Base-by-base conservation (phyloP, 2,888 invertebrate species). In the Cataglyphis cursor region DNA sequence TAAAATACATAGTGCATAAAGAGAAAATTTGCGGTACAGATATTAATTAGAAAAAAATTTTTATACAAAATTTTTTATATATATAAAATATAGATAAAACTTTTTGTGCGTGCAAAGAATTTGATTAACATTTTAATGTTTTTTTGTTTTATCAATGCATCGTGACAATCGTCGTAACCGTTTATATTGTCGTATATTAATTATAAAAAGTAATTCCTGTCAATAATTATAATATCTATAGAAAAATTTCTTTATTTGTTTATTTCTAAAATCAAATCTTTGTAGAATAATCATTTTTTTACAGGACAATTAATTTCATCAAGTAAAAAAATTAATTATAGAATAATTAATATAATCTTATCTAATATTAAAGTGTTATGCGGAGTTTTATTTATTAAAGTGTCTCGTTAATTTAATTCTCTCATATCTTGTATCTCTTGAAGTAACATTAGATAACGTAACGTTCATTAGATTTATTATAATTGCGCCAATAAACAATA, bases 401-500 rank as follows among this genome's bases (percentile, higher is more conserved):
- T 28, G 15, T 76, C 15, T 57, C 1, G 15, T 12, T 18, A 57
- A 35, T 59, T 31, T 35, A 35, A 24, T 28, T 21, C 8, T 78
- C n/a, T 76, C 9, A 3, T 18, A 0, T 31, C 24, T 31, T 35
- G 24, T 5, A 15, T 6, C 10, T 44, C 15, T 28, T 10, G 10
- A 80, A 44, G 10, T 31, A 35, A 35, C 35, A 35, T 35, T 35
- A 35, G 35, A 35, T 35, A 66, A 38, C 3, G 8, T 31, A 35
- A 35, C 35, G 35, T 76, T 70, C 21, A 70, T 59, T 44, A 44
- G 12, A 6, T 3, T 57, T 12, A 57, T 38, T 28, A 35, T 75
- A 66, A 66, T 66, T 38, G 24, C 24, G 35, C 28, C n/a, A n/a
- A 51, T 51, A 51, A n/a, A 9, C 4, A 1, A 41, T 18, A 31